These are phyloP conservation scores for Drosophila nasuta DNA, from an alignment of 1,140 invertebrate genomes.

Conservation along the genomic window DNA sequence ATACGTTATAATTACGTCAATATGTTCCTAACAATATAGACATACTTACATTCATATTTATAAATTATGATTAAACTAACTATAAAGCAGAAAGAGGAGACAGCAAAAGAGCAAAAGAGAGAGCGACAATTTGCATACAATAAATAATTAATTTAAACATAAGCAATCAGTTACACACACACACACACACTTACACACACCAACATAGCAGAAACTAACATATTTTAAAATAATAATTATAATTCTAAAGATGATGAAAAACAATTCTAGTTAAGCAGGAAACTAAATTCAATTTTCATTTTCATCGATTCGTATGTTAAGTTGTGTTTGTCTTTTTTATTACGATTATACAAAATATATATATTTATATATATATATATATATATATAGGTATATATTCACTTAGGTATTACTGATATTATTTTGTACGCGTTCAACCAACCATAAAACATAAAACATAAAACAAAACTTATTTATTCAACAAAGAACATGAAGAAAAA, in stretches of 20 bases:
- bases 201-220: conserved; percentile 8
- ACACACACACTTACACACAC: conserved; percentile 18
- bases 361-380: conserved; percentile 4
- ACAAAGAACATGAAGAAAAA: conserved; percentile 6
- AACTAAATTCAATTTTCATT: conserved; percentile 26
- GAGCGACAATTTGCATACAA: conserved; percentile 44
- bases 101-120: conserved; percentile 28
- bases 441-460: background rate
- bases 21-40: conserved; percentile 85
- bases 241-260: background rate
- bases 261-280: conserved; percentile 17
- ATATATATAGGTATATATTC: conserved; percentile 13
- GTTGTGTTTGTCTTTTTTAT: conserved; percentile 39
- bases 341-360: conserved; percentile 15
- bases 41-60: conserved; percentile 74
- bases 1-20: conserved; percentile 85
- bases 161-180: conserved; percentile 22
- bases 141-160: conserved; percentile 16
- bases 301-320: conserved; percentile 38
- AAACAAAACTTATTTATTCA: conserved; percentile 34
- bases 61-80: conserved; percentile 63
- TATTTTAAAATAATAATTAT: conserved; percentile 1
- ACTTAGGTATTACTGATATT: conserved; percentile 46
- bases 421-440: conserved; percentile 36
- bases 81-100: conserved; percentile 47